A percentile compares a stretch with the other conserved stretches of the same genome.
phyloP scores from a whole-genome alignment of 2,888 invertebrate genomes.

The Xylophagus ater region DNA sequence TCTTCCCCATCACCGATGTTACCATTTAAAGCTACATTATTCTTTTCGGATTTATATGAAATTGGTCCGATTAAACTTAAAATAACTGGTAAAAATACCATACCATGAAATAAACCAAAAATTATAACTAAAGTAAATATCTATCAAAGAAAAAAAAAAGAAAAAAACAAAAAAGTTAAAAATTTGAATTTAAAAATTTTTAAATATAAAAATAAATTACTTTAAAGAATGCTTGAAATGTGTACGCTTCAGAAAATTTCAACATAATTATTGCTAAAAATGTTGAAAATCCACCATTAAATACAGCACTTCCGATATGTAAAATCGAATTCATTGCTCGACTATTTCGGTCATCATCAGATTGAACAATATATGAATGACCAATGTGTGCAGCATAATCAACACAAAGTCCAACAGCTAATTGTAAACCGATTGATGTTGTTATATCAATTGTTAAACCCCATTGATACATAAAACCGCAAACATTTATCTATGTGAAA shows the following conservation, averaged over 20 bases:
- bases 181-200: not conserved
- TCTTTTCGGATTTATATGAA: slow-evolving; percentile 31
- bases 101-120: slow-evolving; percentile 68
- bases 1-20: slow-evolving; percentile 8
- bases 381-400: slow-evolving; percentile 76
- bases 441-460: slow-evolving; percentile 71
- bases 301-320: slow-evolving; percentile 63
- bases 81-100: slow-evolving; percentile 62
- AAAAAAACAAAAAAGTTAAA: slow-evolving; percentile 1
- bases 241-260: slow-evolving; percentile 60
- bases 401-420: slow-evolving; percentile 71
- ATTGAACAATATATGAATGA: slow-evolving; percentile 61
- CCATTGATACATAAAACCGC: slow-evolving; percentile 71
- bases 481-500: slow-evolving; percentile 46
- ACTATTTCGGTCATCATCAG: slow-evolving; percentile 43
- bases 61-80: slow-evolving; percentile 61
- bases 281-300: slow-evolving; percentile 68
- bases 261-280: slow-evolving; percentile 60
- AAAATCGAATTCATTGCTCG: slow-evolving; percentile 54
- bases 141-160: slow-evolving; percentile 32
- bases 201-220: slow-evolving; percentile 26
- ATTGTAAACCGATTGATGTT: slow-evolving; percentile 66
- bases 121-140: slow-evolving; percentile 66
- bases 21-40: not conserved
- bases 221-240: slow-evolving; percentile 63